phyloP scores from a whole-genome alignment of 2,113 vertebrate species.

The Falcunculus frontatus region DNA sequence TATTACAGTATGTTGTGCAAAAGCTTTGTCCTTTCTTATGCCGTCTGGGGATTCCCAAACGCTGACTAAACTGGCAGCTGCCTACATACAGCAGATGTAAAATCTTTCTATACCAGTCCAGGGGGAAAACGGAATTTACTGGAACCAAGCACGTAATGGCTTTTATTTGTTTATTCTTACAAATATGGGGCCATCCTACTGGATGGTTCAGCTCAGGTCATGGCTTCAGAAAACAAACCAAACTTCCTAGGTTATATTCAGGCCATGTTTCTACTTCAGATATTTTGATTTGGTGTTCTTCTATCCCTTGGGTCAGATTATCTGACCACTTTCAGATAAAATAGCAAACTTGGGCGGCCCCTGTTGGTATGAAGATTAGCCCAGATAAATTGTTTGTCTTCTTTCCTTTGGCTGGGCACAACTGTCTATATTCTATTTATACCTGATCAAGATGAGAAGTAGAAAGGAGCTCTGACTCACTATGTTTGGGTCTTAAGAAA shows the following conservation, averaged over 20 bases:
- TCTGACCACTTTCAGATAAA: neutral
- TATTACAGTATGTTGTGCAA: neutral
- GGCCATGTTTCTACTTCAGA: neutral
- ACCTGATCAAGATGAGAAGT: neutral
- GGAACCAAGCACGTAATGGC: neutral
- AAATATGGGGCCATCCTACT: neutral
- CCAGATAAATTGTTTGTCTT: neutral
- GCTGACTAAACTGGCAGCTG: neutral
- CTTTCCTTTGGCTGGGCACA: neutral
- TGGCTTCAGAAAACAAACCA: neutral
- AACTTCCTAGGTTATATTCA: neutral
- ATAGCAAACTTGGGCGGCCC: neutral
- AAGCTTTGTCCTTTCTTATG: neutral
- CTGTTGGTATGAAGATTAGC: neutral
- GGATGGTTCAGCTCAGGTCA: neutral
- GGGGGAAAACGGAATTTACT: neutral
- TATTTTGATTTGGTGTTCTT: neutral
- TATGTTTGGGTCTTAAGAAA: neutral
- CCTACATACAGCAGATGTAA: neutral
- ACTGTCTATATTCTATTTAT: neutral
- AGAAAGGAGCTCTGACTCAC: neutral
- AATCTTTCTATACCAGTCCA: neutral
- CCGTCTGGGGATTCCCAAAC: slow-evolving; percentile 12
- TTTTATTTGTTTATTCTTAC: neutral
- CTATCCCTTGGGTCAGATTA: neutral